Evolutionary conservation across 2,888 invertebrate species (phyloP).

Genomic region (Clivina fossor): DNA sequence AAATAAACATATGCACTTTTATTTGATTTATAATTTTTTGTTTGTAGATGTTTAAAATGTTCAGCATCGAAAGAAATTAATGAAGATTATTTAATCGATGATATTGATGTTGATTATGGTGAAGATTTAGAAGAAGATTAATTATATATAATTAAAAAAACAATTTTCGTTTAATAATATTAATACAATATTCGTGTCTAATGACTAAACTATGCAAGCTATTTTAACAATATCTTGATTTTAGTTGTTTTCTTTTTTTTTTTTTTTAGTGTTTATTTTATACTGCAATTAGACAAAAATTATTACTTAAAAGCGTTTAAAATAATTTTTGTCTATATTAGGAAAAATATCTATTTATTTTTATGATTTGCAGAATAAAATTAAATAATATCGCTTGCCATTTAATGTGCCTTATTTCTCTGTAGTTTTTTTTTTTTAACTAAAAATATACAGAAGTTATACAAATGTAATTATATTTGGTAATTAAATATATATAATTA

Average conservation of each 20-base stretch:
- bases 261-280: no score
- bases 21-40: no score
- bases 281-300: no score
- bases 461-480: no score
- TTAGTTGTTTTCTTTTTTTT: conserved; percentile 12
- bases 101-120: conserved; percentile 67
- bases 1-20: no score
- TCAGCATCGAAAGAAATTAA: conserved; percentile 59
- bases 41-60: conserved; percentile 62
- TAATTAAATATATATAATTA: no score
- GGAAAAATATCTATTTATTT: no score
- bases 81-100: conserved; percentile 55
- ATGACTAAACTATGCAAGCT: conserved; percentile 2
- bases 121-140: conserved; percentile 59
- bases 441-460: no score
- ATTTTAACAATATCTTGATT: conserved; percentile 13
- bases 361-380: neutral
- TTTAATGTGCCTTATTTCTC: conserved; percentile 9
- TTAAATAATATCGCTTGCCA: neutral
- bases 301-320: no score
- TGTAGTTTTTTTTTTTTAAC: neutral
- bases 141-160: conserved; percentile 3
- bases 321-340: no score
- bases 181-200: neutral
- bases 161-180: neutral